phyloP scores from a whole-genome alignment of 2,797 vertebrate genomes.

The Capromys pilorides region DNA sequence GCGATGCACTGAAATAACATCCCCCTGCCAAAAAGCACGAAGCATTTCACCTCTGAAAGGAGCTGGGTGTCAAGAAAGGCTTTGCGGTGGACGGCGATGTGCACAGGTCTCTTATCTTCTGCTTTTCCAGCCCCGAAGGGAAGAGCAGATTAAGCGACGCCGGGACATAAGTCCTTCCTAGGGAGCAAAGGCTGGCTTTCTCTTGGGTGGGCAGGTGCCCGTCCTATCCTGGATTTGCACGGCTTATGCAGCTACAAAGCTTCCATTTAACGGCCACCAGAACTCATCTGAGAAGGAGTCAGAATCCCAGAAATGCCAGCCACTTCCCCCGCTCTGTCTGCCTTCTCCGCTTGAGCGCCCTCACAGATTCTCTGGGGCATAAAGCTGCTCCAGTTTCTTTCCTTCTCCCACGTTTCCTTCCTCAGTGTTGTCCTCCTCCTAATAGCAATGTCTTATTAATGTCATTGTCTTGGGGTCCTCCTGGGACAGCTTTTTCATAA shows the following conservation, averaged over 20 bases:
- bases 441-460: neutral
- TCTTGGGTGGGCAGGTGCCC: neutral
- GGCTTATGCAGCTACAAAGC: neutral
- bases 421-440: neutral
- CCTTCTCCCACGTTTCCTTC: neutral
- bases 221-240: neutral
- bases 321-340: rapidly evolving
- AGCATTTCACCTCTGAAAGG: constrained; percentile 41
- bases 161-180: neutral
- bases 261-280: neutral
- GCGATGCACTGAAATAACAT: neutral
- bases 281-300: rapidly evolving
- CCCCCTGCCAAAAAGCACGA: constrained; percentile 30
- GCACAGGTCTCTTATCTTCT: neutral
- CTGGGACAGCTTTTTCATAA: neutral
- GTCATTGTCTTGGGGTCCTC: neutral
- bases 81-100: constrained; percentile 27
- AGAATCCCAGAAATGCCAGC: neutral
- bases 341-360: neutral
- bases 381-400: neutral
- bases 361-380: rapidly evolving
- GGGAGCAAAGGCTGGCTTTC: neutral
- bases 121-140: neutral
- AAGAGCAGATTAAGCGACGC: neutral
- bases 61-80: constrained; percentile 33